A percentile compares a stretch with the other conserved stretches of the same genome.
Conservation (phyloP, 1,140 invertebrate species). For the Eriocheir sinensis region DNA sequence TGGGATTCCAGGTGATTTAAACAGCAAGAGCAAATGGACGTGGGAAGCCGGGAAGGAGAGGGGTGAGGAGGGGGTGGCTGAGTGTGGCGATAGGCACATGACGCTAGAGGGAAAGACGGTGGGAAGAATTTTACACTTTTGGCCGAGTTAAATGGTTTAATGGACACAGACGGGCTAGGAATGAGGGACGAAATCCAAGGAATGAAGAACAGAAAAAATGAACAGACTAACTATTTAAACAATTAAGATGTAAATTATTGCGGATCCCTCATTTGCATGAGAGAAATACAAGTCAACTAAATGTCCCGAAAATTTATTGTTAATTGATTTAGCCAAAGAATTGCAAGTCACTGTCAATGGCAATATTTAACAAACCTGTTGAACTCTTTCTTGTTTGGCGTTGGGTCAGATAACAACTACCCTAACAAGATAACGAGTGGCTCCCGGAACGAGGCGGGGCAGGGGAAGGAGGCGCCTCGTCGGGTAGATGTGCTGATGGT, state of each 20-base stretch:
- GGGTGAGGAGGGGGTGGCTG: neutral
- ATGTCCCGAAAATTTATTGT: neutral
- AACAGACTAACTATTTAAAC: no score
- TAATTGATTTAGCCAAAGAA: neutral
- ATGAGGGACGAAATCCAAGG: no score
- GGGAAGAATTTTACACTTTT: no score
- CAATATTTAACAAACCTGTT: neutral
- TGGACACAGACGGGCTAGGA: no score
- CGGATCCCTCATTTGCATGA: neutral
- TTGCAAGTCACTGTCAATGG: neutral
- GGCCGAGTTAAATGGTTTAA: no score
- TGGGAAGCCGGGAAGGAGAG: neutral
- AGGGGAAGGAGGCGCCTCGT: neutral
- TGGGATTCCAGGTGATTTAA: neutral
- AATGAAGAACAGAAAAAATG: no score
- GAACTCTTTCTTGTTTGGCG: neutral
- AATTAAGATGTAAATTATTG: neutral
- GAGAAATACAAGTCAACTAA: neutral
- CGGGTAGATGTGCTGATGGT: neutral
- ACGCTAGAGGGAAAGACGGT: no score
- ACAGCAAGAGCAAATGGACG: neutral
- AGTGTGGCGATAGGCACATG: neutral
- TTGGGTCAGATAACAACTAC: neutral
- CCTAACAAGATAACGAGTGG: neutral
- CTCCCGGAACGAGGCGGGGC: neutral